Conservation (phyloP, 2,888 invertebrate species). For the Pheosia tremula region DNA sequence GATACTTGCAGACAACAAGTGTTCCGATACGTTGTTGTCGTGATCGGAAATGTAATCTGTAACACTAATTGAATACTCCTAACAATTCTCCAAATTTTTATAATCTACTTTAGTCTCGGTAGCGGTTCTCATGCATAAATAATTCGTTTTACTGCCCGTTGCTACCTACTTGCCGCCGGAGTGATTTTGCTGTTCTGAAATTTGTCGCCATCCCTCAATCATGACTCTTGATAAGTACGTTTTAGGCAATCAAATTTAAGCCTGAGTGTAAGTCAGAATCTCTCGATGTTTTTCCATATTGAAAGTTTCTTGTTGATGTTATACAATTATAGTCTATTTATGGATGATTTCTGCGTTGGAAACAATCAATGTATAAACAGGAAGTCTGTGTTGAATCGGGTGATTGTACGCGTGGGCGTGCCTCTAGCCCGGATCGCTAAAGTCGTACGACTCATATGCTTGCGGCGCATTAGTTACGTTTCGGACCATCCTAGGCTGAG, state of each 20-base stretch:
- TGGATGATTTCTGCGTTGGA: constrained; percentile 41
- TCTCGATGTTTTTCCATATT: no score
- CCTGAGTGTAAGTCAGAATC: no score
- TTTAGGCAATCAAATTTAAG: not conserved
- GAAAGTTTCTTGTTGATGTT: no score
- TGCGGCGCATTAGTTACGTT: constrained; percentile 69
- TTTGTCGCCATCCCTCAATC: not conserved
- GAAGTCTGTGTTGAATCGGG: constrained; percentile 68
- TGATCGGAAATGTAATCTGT: constrained; percentile 29
- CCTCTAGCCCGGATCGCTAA: constrained; percentile 58
- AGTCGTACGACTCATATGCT: constrained; percentile 42
- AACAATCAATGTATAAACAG: constrained; percentile 62
- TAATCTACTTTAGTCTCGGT: constrained; percentile 17
- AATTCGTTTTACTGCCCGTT: constrained; percentile 17
- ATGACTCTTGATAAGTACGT: not conserved
- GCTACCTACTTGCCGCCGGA: constrained; percentile 12
- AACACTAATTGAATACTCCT: constrained; percentile 19
- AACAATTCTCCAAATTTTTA: constrained; percentile 11
- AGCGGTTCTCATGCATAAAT: constrained; percentile 14
- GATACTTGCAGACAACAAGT: constrained; percentile 39
- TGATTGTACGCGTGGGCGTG: constrained; percentile 71
- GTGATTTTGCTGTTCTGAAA: constrained; percentile 20
- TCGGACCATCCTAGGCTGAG: constrained; percentile 56
- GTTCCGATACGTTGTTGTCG: constrained; percentile 40
- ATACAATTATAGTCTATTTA: no score